phyloP scores from a whole-genome alignment of 2,797 vertebrate genomes.

The Mus spretus region DNA sequence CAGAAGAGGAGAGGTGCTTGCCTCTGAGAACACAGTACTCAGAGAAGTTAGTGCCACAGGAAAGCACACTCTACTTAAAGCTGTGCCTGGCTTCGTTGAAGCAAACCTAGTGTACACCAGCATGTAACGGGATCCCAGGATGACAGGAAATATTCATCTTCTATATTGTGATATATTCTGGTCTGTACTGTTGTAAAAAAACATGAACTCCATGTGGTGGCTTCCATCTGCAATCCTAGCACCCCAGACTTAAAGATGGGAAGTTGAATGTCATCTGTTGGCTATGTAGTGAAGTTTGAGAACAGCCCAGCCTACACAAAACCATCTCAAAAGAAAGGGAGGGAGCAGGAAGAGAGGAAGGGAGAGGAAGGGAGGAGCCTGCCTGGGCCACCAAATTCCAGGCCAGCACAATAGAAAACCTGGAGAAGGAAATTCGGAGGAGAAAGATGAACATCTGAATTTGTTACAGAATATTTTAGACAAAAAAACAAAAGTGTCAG shows the following conservation, averaged over 20 bases:
- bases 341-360: no score
- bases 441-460: background rate
- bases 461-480: constrained; percentile 52
- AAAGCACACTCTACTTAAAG: constrained; percentile 19
- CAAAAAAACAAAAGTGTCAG: background rate
- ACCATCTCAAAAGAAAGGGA: background rate
- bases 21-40: background rate
- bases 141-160: constrained; percentile 23
- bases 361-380: background rate
- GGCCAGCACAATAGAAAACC: background rate
- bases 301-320: background rate
- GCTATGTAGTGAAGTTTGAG: background rate
- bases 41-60: background rate
- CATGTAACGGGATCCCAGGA: background rate
- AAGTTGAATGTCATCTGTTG: background rate
- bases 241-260: background rate
- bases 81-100: background rate
- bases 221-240: background rate
- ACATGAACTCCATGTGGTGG: background rate
- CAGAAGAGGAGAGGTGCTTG: background rate
- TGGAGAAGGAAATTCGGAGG: background rate
- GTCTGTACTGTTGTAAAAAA: constrained; percentile 47
- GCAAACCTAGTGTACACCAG: background rate
- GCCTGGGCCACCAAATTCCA: background rate
- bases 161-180: background rate